Base-by-base conservation (phyloP, 2,797 vertebrate genomes). In the Hypotaenidia philippensis region DNA sequence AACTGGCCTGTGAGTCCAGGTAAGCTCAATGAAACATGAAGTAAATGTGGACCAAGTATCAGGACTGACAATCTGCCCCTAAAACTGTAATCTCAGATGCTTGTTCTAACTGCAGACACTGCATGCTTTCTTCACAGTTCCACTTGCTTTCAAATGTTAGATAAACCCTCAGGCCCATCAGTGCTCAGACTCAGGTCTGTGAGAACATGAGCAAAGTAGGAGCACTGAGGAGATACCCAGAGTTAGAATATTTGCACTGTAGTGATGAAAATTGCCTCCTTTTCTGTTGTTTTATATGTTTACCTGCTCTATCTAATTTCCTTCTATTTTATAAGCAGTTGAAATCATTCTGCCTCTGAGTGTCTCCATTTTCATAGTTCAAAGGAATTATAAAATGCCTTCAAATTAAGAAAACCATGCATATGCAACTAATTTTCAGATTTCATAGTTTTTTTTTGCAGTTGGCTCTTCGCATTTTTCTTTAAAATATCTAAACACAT, bases 401-500 rank as follows among this genome's bases (percentile, higher is more conserved):
- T 83, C 34, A 78, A 40, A 61, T 61, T 70, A 59, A 68, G 36
- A 72, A 75, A 87, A 34, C 1, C 13, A 3, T 23, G 12, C 2
- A 27, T 9, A 21, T n/a, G 10, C 13, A 80, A 72, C 6, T 3
- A 34, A 19, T 61, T 49, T 74, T 65, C 59, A 45, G 0, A 6
- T 72, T 47, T 26, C 31, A 4, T 18, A 4, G 10, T n/a, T 34
- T 68, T 44, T 44, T 40, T 69, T 70, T 29, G 4, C 1, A 1
- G 5, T 55, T 78, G 3, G 1, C 53, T 85, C 36, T 83, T 85
- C 82, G 13, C 22, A 8, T 71, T 86, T 91, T 32, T 21, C 19
- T 96, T 96, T 83, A 81, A 90, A 94, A 93, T 66, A 21, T 95
- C 63, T 83, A 92, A 96, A 65, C 21, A 40, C 11, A 19, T 60